phyloP scores from a whole-genome alignment of 2,797 vertebrate genomes.

The Phataginus tricuspis region DNA sequence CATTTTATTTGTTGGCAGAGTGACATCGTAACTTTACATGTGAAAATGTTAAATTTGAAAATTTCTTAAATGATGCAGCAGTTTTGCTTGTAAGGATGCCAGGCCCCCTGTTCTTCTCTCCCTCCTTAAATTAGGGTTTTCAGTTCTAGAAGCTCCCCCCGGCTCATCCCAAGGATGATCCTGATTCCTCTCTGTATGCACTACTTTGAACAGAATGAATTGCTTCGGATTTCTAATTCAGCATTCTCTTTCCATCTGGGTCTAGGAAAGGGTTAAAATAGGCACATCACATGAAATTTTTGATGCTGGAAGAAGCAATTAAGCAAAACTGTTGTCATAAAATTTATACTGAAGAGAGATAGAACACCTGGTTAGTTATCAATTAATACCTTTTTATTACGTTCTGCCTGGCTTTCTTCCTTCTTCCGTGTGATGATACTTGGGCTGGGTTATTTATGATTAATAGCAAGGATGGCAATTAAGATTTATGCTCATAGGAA shows the following conservation, averaged over 20 bases:
- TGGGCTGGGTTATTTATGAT: neutral
- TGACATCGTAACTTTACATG: neutral
- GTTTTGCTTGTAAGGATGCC: neutral
- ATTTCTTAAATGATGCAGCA: neutral
- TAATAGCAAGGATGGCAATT: neutral
- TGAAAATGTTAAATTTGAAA: neutral
- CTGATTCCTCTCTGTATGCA: neutral
- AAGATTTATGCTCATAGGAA: neutral
- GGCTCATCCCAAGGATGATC: neutral
- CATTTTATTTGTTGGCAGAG: neutral
- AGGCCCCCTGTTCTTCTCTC: neutral
- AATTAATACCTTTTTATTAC: constrained; percentile 26
- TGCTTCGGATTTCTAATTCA: neutral
- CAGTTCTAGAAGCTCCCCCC: neutral
- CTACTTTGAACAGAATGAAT: neutral
- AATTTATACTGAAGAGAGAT: constrained; percentile 13
- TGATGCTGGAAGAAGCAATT: constrained; percentile 48
- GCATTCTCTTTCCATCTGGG: neutral
- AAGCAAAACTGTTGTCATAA: constrained; percentile 48
- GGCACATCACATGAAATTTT: neutral
- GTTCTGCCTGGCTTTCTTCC: constrained; percentile 14
- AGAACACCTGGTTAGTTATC: constrained; percentile 60
- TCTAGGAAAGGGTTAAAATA: constrained; percentile 37
- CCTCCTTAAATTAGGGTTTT: neutral
- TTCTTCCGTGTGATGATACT: neutral